phyloP scores from a whole-genome alignment of 1,140 invertebrate genomes.

The Tetranychus cinnabarinus region DNA sequence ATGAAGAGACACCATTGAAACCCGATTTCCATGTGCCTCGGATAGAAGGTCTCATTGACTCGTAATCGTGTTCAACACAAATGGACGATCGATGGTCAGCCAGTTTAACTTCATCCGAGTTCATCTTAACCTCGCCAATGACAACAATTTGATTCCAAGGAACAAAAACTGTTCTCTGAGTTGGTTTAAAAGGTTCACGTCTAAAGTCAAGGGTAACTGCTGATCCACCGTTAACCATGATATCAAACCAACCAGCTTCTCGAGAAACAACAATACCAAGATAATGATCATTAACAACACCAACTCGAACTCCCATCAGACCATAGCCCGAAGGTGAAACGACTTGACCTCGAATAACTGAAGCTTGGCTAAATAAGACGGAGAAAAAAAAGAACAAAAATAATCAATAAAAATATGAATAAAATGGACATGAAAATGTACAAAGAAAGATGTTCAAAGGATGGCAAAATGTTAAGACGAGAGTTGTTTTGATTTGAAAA shows the following conservation, averaged over 20 bases:
- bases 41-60: constrained; percentile 69
- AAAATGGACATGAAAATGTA: too few relatives aligned
- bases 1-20: constrained; percentile 72
- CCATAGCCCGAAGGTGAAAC: constrained; percentile 74
- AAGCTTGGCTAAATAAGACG: constrained; percentile 52
- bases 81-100: not conserved
- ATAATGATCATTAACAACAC: constrained; percentile 67
- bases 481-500: too few relatives aligned
- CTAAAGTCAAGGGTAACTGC: constrained; percentile 89
- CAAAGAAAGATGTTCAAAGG: too few relatives aligned
- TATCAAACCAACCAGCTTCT: constrained; percentile 49
- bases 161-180: constrained; percentile 51
- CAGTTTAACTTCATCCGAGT: not conserved
- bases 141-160: constrained; percentile 90
- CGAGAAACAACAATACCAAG: constrained; percentile 64
- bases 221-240: constrained; percentile 94
- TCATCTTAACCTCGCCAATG: constrained; percentile 35
- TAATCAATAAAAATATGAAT: too few relatives aligned
- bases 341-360: constrained; percentile 90
- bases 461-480: too few relatives aligned
- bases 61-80: constrained; percentile 72
- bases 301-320: constrained; percentile 86
- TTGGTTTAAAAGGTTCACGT: constrained; percentile 53
- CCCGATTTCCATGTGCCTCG: constrained; percentile 77
- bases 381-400: not conserved